Conservation (phyloP, 2,797 vertebrate genomes). For the Manis pentadactyla region DNA sequence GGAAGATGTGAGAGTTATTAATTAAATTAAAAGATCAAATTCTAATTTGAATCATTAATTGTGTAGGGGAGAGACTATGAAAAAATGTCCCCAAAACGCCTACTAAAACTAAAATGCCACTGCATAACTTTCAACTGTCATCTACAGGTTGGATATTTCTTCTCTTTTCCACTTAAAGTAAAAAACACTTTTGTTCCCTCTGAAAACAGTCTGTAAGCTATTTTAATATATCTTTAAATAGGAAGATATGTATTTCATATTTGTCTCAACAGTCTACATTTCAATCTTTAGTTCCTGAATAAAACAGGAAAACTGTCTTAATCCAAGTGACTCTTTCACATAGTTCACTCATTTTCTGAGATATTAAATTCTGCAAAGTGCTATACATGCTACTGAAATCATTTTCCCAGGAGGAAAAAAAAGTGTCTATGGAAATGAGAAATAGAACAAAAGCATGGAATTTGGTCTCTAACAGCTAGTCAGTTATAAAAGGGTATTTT, state of each 20-base stretch:
- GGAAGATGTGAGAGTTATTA: neutral
- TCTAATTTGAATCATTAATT: slow-evolving; percentile 42
- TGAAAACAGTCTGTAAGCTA: slow-evolving; percentile 30
- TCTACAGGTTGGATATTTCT: neutral
- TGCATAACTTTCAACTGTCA: slow-evolving; percentile 15
- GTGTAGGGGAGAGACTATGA: neutral
- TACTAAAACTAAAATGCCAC: slow-evolving; percentile 54
- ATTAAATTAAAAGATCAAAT: slow-evolving; percentile 24
- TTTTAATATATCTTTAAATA: slow-evolving; percentile 32
- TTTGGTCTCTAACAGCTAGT: slow-evolving; percentile 10
- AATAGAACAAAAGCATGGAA: neutral
- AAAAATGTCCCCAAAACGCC: slow-evolving; percentile 48
- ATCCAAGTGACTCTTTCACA: slow-evolving; percentile 47
- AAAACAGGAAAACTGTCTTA: slow-evolving; percentile 47
- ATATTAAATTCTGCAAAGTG: slow-evolving; percentile 9
- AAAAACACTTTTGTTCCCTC: slow-evolving; percentile 43
- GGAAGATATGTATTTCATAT: neutral
- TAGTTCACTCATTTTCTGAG: slow-evolving; percentile 42
- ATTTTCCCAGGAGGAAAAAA: slow-evolving; percentile 40
- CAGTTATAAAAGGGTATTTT: slow-evolving; percentile 43
- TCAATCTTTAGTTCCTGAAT: slow-evolving; percentile 31
- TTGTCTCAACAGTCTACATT: slow-evolving; percentile 20
- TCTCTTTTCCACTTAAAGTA: slow-evolving; percentile 55
- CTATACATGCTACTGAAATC: slow-evolving; percentile 36
- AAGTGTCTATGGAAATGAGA: slow-evolving; percentile 31